These are phyloP conservation scores for Pararge aegeria DNA, from an alignment of 1,140 invertebrate species.

Conservation along the genomic window DNA sequence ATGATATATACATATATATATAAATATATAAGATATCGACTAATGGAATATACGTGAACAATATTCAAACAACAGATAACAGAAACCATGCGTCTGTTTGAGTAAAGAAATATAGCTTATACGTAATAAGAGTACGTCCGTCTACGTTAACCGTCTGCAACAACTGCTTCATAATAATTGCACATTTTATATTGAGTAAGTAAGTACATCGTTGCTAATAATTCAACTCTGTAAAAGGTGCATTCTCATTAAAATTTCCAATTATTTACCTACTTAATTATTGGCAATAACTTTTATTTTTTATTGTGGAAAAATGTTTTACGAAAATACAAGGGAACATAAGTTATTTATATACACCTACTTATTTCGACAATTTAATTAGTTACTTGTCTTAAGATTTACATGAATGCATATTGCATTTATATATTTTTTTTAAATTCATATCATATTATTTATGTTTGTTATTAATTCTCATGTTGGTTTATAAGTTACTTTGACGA, in stretches of 20 bases:
- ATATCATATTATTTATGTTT: too few relatives aligned
- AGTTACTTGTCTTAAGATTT: too few relatives aligned
- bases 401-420: too few relatives aligned
- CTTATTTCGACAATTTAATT: too few relatives aligned
- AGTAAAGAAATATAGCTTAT: constrained; percentile 18
- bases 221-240: constrained; percentile 10
- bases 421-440: too few relatives aligned
- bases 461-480: too few relatives aligned
- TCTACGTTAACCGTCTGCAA: constrained; percentile 21
- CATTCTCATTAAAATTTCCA: neutral
- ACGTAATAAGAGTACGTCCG: constrained; percentile 22
- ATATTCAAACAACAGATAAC: constrained; percentile 21
- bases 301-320: too few relatives aligned
- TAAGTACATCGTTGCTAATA: neutral
- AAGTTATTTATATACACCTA: too few relatives aligned
- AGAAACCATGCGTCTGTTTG: constrained; percentile 28
- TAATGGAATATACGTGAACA: constrained; percentile 8
- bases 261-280: too few relatives aligned
- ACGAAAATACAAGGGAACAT: too few relatives aligned
- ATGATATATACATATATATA: neutral
- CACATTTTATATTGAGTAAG: constrained; percentile 33
- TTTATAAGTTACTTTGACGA: too few relatives aligned
- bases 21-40: constrained; percentile 11
- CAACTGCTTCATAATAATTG: constrained; percentile 31
- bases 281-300: too few relatives aligned